A percentile compares a stretch with the other conserved stretches of the same genome.
Conservation (phyloP, 1,140 invertebrate genomes). For the Epicauta chinensis region DNA sequence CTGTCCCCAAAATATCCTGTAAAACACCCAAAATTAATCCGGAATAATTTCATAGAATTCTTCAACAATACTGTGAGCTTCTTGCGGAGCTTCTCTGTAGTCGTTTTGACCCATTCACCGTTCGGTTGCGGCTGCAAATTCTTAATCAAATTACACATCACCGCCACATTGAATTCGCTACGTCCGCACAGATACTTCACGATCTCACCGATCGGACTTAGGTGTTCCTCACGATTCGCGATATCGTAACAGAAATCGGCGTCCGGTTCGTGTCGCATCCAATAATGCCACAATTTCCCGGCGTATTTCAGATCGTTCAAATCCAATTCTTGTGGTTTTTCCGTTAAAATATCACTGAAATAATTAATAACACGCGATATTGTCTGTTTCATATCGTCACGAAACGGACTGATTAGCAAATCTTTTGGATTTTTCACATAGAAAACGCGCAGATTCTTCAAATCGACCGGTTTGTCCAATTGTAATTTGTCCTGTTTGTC, state of each 20-base stretch:
- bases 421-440: constrained; percentile 70
- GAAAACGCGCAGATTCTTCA: constrained; percentile 66
- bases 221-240: constrained; percentile 51
- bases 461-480: constrained; percentile 51
- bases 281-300: constrained; percentile 64
- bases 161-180: constrained; percentile 58
- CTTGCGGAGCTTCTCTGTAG: constrained; percentile 52
- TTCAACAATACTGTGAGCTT: constrained; percentile 50
- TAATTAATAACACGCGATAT: constrained; percentile 44
- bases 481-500: constrained; percentile 44
- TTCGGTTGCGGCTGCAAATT: constrained; percentile 57
- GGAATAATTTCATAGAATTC: background rate
- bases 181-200: constrained; percentile 50
- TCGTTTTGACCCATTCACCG: constrained; percentile 53
- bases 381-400: constrained; percentile 55
- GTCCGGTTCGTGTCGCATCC: constrained; percentile 61
- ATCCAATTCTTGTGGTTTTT: constrained; percentile 42
- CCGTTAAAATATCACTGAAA: constrained; percentile 23
- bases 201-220: constrained; percentile 50
- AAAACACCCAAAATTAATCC: constrained; percentile 54
- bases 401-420: constrained; percentile 59
- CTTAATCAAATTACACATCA: constrained; percentile 61
- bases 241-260: constrained; percentile 56
- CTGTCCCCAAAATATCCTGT: constrained; percentile 64
- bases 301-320: constrained; percentile 56